A percentile compares a stretch with the other conserved stretches of the same genome.
phyloP scores from a whole-genome alignment of 2,888 invertebrate species.

The Agonopterix alstromeriana region DNA sequence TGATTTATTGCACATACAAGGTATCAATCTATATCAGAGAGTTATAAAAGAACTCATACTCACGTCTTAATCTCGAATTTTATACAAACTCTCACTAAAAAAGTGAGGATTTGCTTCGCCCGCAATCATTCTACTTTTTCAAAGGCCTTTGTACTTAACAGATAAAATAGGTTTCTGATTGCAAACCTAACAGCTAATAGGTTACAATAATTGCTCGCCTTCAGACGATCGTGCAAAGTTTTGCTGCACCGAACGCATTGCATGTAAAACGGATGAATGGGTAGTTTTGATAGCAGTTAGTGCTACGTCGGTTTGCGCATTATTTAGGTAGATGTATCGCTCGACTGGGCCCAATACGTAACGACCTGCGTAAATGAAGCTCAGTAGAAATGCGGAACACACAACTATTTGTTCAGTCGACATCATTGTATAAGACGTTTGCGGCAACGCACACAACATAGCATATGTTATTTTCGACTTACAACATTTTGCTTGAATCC shows the following conservation, averaged over 20 bases:
- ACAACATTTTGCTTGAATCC: slow-evolving; percentile 67
- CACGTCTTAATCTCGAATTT: too few relatives aligned
- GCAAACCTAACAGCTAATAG: too few relatives aligned
- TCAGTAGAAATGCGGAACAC: slow-evolving; percentile 75
- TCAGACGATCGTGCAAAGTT: too few relatives aligned
- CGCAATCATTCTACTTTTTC: too few relatives aligned
- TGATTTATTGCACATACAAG: too few relatives aligned
- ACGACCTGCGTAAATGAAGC: slow-evolving; percentile 66
- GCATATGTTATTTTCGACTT: slow-evolving; percentile 72
- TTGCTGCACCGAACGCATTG: not conserved
- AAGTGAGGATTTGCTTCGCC: too few relatives aligned
- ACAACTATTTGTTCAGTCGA: slow-evolving; percentile 71
- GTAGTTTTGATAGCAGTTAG: slow-evolving; percentile 2
- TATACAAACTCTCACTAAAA: too few relatives aligned
- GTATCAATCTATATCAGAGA: too few relatives aligned
- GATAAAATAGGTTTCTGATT: too few relatives aligned
- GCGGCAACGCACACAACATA: slow-evolving; percentile 58
- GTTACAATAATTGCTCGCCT: too few relatives aligned
- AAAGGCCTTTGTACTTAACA: too few relatives aligned
- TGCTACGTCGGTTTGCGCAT: slow-evolving; percentile 16
- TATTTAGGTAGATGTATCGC: slow-evolving; percentile 32
- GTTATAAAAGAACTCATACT: too few relatives aligned
- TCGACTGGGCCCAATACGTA: slow-evolving; percentile 42
- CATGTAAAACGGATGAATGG: slow-evolving; percentile 1
- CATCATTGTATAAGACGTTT: slow-evolving; percentile 74